These are phyloP conservation scores for Myrmophylax atrothorax DNA, from an alignment of 2,113 vertebrate species.

Conservation along the genomic window DNA sequence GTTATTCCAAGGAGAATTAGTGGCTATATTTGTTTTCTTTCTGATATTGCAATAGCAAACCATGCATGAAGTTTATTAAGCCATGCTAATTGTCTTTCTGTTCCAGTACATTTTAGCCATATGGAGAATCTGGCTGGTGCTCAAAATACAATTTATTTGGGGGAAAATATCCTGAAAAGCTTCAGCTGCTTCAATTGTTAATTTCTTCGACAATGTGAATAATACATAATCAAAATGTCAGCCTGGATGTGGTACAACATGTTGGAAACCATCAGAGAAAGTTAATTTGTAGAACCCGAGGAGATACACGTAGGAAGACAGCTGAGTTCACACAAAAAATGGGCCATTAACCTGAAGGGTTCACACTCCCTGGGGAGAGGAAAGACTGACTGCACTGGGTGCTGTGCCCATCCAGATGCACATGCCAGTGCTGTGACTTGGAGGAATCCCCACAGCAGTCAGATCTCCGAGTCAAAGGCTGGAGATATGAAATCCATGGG, in stretches of 20 bases:
- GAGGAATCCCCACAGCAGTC: neutral
- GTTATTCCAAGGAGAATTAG: conserved; percentile 44
- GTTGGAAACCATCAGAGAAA: neutral
- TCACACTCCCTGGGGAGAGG: neutral
- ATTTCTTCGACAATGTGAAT: neutral
- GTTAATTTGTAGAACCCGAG: neutral
- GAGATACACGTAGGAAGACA: neutral
- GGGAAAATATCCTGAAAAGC: conserved; percentile 57
- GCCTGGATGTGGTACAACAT: neutral
- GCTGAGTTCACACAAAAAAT: neutral
- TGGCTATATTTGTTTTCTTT: conserved; percentile 60
- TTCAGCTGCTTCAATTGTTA: neutral
- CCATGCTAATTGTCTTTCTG: conserved; percentile 55
- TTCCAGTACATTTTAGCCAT: conserved; percentile 60
- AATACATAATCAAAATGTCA: conserved; percentile 22
- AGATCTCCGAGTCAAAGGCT: accelerated
- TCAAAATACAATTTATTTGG: conserved; percentile 31
- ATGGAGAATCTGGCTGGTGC: conserved; percentile 40
- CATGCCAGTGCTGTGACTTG: accelerated
- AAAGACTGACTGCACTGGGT: accelerated
- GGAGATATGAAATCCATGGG: neutral
- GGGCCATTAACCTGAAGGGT: neutral
- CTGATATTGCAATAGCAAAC: conserved; percentile 41
- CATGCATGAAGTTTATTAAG: conserved; percentile 68
- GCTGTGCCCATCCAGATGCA: neutral